Evolutionary conservation across 2,113 vertebrate species (phyloP).

Genomic region (Cyprinodon variegatus): DNA sequence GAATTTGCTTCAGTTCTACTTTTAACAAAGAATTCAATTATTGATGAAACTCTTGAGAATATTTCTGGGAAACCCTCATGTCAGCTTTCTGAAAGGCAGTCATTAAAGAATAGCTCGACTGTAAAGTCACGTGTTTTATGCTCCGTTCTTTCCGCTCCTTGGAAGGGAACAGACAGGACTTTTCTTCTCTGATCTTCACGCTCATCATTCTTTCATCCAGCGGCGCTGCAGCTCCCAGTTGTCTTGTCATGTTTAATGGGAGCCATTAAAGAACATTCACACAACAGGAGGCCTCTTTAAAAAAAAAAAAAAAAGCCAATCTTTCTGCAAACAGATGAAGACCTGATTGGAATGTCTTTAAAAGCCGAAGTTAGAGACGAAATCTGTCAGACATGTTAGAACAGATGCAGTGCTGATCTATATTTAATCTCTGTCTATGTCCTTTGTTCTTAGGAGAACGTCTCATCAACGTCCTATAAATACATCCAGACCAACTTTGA

Average conservation of each 20-base stretch:
- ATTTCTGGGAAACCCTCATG: background rate
- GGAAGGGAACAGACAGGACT: background rate
- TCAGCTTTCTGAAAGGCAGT: background rate
- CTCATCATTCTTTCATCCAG: background rate
- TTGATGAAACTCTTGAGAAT: background rate
- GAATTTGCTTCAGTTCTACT: background rate
- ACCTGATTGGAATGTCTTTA: background rate
- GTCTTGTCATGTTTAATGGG: conserved; percentile 1
- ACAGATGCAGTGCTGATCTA: conserved; percentile 23
- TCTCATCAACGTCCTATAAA: conserved; percentile 39
- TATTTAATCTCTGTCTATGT: conserved; percentile 34
- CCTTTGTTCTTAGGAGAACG: conserved; percentile 26
- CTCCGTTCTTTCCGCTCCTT: conserved; percentile 9
- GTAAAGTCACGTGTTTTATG: background rate
- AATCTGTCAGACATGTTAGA: background rate
- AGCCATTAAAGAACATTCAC: conserved; percentile 1
- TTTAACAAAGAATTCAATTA: background rate
- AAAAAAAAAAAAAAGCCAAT: background rate
- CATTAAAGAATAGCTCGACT: background rate
- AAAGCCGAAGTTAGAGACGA: background rate
- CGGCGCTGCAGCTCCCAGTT: background rate
- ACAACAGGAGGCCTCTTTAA: background rate
- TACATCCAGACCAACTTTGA: conserved; percentile 38
- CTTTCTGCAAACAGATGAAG: background rate
- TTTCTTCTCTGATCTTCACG: background rate